Percentiles rank a stretch among this genome's conserved stretches.
These are phyloP conservation scores for Arbacia lixula DNA, from an alignment of 53 echinoderm and acorn worm species.

Conservation along the genomic window DNA sequence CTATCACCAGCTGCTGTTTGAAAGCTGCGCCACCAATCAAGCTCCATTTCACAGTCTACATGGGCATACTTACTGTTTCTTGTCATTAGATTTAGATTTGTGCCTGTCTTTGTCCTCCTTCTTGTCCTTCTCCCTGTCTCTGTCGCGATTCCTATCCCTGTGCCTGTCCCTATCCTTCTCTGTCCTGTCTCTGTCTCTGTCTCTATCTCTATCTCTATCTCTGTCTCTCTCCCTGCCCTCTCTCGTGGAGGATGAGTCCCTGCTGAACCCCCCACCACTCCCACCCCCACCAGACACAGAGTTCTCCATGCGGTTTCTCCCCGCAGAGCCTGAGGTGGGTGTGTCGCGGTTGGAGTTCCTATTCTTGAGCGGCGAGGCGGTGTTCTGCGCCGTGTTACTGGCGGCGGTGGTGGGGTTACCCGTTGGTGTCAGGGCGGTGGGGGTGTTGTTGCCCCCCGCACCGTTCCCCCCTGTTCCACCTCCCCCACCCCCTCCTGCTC, in stretches of 20 bases:
- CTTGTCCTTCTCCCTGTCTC: conserved; percentile 66
- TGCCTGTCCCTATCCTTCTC: conserved; percentile 36
- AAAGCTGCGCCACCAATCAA: too few species aligned
- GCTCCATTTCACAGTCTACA: background rate
- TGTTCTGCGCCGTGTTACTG: conserved; percentile 54
- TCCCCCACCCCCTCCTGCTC: background rate
- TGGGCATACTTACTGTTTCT: conserved; percentile 38
- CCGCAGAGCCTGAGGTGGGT: conserved; percentile 51
- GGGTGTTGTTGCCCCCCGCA: conserved; percentile 29
- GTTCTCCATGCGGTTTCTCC: conserved; percentile 34
- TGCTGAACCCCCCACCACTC: conserved; percentile 4
- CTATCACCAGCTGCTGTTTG: too few species aligned
- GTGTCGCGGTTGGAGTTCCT: conserved; percentile 44
- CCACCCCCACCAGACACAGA: conserved; percentile 11
- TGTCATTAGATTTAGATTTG: conserved; percentile 51
- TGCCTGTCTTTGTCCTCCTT: conserved; percentile 44
- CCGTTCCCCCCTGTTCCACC: conserved; percentile 5
- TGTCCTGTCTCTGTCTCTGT: conserved; percentile 5
- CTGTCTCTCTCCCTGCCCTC: conserved; percentile 48
- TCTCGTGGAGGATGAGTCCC: conserved; percentile 34
- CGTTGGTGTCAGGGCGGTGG: conserved; percentile 19
- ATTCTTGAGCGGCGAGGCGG: conserved; percentile 63
- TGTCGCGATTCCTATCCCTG: conserved; percentile 23
- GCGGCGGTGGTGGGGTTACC: conserved; percentile 22
- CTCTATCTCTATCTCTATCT: conserved; percentile 43